Evolutionary conservation across 2,113 vertebrate genomes (phyloP).

Genomic region (Melanostigma gelatinosum): DNA sequence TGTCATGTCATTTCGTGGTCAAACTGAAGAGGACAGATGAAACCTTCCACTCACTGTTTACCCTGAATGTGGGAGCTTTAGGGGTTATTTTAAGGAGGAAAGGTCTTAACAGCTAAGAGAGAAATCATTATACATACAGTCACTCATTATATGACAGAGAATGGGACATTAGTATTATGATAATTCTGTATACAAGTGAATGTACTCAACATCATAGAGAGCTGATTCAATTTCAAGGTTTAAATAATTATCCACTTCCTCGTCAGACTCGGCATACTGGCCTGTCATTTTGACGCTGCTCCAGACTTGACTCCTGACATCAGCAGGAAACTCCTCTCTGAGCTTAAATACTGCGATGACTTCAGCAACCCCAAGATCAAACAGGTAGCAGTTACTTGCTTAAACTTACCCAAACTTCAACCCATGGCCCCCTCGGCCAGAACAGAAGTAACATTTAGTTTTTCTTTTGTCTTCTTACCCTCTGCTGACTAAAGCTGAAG

Average conservation of each 20-base stretch:
- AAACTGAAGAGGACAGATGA: neutral
- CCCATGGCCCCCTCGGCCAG: neutral
- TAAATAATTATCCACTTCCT: neutral
- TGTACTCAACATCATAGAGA: neutral
- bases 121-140: neutral
- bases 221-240: neutral
- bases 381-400: constrained; percentile 55
- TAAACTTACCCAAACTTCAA: neutral
- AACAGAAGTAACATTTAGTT: neutral
- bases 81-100: neutral
- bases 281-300: constrained; percentile 65
- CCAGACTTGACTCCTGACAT: constrained; percentile 45
- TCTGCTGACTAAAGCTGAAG: constrained; percentile 64
- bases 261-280: constrained; percentile 74
- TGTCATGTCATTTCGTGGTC: neutral
- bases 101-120: neutral
- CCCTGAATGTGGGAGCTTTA: neutral
- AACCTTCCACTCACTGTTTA: neutral
- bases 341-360: constrained; percentile 52
- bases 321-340: constrained; percentile 63
- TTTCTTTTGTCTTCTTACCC: neutral
- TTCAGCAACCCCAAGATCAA: constrained; percentile 45
- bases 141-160: neutral
- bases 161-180: neutral
- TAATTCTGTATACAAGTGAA: neutral